phyloP scores from a whole-genome alignment of 2,113 vertebrate species.

The Onychostoma macrolepis region DNA sequence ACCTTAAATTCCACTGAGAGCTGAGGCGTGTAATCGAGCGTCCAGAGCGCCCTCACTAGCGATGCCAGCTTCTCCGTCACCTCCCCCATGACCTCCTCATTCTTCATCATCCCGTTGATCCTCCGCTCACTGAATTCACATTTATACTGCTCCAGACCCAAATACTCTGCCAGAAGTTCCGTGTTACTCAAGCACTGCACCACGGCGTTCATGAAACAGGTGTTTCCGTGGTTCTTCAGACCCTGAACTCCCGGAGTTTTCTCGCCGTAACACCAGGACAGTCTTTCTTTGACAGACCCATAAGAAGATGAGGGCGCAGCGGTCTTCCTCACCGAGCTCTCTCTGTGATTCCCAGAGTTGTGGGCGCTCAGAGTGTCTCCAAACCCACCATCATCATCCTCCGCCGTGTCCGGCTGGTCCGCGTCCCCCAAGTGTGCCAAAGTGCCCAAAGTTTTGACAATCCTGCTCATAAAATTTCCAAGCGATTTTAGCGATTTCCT shows the following conservation, averaged over 20 bases:
- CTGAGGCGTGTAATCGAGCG: slow-evolving; percentile 89
- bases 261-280: slow-evolving; percentile 76
- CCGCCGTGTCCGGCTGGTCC: slow-evolving; percentile 67
- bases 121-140: slow-evolving; percentile 66
- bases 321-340: slow-evolving; percentile 65
- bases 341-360: slow-evolving; percentile 63
- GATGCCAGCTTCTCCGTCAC: slow-evolving; percentile 88
- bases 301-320: slow-evolving; percentile 61
- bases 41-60: slow-evolving; percentile 91
- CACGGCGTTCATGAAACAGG: slow-evolving; percentile 97
- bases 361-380: slow-evolving; percentile 68
- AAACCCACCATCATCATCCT: slow-evolving; percentile 81
- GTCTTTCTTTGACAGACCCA: slow-evolving; percentile 71
- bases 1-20: slow-evolving; percentile 95
- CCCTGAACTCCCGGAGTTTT: slow-evolving; percentile 87
- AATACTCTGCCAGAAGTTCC: slow-evolving; percentile 89
- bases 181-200: slow-evolving; percentile 96
- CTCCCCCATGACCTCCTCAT: slow-evolving; percentile 67
- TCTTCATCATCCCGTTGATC: slow-evolving; percentile 61
- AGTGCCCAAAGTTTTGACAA: slow-evolving; percentile 82
- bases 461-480: slow-evolving; percentile 80
- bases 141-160: slow-evolving; percentile 85
- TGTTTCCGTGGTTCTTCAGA: slow-evolving; percentile 94
- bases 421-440: slow-evolving; percentile 77
- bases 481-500: slow-evolving; percentile 80